Evolutionary conservation across 2,888 invertebrate species (phyloP), one percentile per base, ranked within the genome.

Genomic region (Ophion slaviceki): DNA sequence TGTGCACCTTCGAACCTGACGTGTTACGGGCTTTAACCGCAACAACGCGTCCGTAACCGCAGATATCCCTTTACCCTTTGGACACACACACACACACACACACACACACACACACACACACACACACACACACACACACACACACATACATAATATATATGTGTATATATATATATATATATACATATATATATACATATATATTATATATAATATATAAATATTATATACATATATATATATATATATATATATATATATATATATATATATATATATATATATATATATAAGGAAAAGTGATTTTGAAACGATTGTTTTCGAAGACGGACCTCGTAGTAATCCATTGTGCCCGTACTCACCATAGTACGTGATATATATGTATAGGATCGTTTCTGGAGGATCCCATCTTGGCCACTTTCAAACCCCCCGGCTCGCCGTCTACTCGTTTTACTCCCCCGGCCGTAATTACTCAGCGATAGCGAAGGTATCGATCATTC

Each of bases 31-130:
- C 90, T 92, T 91, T 90, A 92, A 93, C 93, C 93, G 92, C 93
- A 93, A 92, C 92, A 92, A 91, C 92, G 91, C 92, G 91, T 91
- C 90, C 90, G 89, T 89, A 91, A 93, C 93, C 93, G 90, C 93
- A 93, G 90, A 89, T 91, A 92, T 89, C 91, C 92, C 92, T 90
- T 91, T 89, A 90, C 91, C 72, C 45, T 86, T 57, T 6, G 57
- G 40, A n/a, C n/a, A n/a, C n/a, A n/a, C n/a, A n/a, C n/a, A n/a
- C n/a, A n/a, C n/a, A n/a, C n/a, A n/a, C n/a, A n/a, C n/a, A n/a
- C n/a, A n/a, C n/a, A n/a, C n/a, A n/a, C n/a, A n/a, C n/a, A n/a
- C n/a, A n/a, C n/a, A n/a, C n/a, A n/a, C n/a, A n/a, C n/a, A n/a
- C n/a, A n/a, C n/a, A n/a, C n/a, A n/a, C n/a, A n/a, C n/a, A n/a